Conservation (phyloP, 2,797 vertebrate genomes). For the Myripristis jacobus region DNA sequence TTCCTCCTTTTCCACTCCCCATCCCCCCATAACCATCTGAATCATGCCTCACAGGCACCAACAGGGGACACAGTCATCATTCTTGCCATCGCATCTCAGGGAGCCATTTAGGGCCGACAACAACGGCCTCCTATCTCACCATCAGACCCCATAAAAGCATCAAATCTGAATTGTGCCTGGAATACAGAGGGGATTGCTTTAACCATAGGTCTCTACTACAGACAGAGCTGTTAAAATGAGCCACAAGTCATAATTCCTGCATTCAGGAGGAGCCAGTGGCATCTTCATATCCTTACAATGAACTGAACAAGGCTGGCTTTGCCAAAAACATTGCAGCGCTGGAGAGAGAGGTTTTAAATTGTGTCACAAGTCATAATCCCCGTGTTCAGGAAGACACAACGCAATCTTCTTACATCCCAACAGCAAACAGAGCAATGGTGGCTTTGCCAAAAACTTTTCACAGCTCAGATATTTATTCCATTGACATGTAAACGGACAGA, state of each 20-base stretch:
- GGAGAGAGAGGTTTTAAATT: slow-evolving; percentile 28
- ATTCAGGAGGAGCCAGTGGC: slow-evolving; percentile 52
- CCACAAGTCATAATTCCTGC: slow-evolving; percentile 69
- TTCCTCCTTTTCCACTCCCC: slow-evolving; percentile 64
- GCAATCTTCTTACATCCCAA: slow-evolving; percentile 51
- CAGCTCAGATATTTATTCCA: slow-evolving; percentile 22
- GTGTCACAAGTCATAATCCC: slow-evolving; percentile 52
- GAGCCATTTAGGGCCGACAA: slow-evolving; percentile 75
- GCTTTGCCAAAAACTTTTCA: slow-evolving; percentile 11
- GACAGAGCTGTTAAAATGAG: slow-evolving; percentile 68
- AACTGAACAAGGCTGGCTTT: slow-evolving; percentile 41
- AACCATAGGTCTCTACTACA: slow-evolving; percentile 39
- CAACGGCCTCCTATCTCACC: slow-evolving; percentile 76
- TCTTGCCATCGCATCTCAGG: slow-evolving; percentile 71
- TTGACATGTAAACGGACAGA: neutral
- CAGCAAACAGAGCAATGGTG: neutral
- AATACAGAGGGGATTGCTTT: slow-evolving; percentile 69
- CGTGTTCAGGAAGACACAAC: slow-evolving; percentile 35
- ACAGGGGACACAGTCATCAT: slow-evolving; percentile 77
- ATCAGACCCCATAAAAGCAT: slow-evolving; percentile 74
- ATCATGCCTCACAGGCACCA: slow-evolving; percentile 74
- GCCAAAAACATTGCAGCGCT: slow-evolving; percentile 49
- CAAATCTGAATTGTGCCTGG: slow-evolving; percentile 71
- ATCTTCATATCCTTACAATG: slow-evolving; percentile 58
- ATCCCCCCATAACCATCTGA: slow-evolving; percentile 65